These are phyloP conservation scores for Anthrax anthrax DNA, from an alignment of 2,888 invertebrate genomes.

Conservation along the genomic window DNA sequence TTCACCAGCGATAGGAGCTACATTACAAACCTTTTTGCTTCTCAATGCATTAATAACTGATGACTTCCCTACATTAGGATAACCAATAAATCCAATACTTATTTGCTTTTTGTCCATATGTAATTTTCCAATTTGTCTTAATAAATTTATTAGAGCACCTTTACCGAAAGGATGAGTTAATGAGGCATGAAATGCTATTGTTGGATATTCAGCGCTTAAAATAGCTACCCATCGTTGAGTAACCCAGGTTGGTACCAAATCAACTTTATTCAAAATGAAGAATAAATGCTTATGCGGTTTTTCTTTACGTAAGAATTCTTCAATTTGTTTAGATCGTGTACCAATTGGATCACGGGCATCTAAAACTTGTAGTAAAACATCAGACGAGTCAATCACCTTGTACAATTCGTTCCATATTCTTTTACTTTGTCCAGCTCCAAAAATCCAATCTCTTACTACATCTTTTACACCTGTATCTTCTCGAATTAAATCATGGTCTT, in stretches of 20 bases:
- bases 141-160: slow-evolving; percentile 87
- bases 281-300: slow-evolving; percentile 95
- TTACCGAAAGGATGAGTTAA: slow-evolving; percentile 96
- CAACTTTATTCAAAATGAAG: slow-evolving; percentile 93
- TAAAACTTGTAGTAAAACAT: slow-evolving; percentile 88
- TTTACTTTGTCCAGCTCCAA: slow-evolving; percentile 89
- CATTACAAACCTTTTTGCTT: slow-evolving; percentile 96
- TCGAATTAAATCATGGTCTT: slow-evolving; percentile 70
- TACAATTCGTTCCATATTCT: slow-evolving; percentile 98
- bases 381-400: slow-evolving; percentile 97
- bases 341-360: slow-evolving; percentile 97
- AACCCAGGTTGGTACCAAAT: slow-evolving; percentile 94
- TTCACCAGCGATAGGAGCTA: slow-evolving; percentile 95
- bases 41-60: slow-evolving; percentile 94
- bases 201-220: slow-evolving; percentile 88
- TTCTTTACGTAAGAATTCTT: slow-evolving; percentile 83
- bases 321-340: slow-evolving; percentile 83
- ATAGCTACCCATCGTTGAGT: slow-evolving; percentile 96
- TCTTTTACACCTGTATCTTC: slow-evolving; percentile 70
- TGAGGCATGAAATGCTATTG: slow-evolving; percentile 97
- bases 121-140: slow-evolving; percentile 89
- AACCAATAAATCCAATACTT: slow-evolving; percentile 96
- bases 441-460: slow-evolving; percentile 82
- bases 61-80: slow-evolving; percentile 98
- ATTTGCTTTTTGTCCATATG: slow-evolving; percentile 97